phyloP scores from a whole-genome alignment of 2,113 vertebrate species.

The Notarius quadriscutis region DNA sequence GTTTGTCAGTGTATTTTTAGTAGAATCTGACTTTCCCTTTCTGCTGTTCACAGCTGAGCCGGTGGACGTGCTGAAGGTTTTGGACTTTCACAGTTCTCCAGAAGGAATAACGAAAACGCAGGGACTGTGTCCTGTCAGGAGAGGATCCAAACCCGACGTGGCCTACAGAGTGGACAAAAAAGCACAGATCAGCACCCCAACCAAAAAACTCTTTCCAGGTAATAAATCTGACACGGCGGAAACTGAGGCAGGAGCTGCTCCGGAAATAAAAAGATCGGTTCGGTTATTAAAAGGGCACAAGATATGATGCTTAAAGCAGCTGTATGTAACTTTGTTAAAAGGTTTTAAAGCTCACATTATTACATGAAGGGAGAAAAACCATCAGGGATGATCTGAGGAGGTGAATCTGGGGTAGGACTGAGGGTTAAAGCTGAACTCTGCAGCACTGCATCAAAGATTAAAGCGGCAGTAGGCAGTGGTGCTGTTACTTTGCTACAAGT shows the following conservation, averaged over 20 bases:
- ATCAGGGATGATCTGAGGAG: neutral
- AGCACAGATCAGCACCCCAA: constrained; percentile 92
- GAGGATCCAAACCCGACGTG: constrained; percentile 86
- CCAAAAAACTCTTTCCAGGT: constrained; percentile 95
- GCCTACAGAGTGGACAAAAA: constrained; percentile 88
- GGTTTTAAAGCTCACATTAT: neutral
- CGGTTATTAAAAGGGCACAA: neutral
- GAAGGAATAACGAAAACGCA: constrained; percentile 88
- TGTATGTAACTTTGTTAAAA: neutral
- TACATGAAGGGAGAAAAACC: neutral
- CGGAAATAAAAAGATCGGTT: neutral
- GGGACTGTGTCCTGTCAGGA: constrained; percentile 89
- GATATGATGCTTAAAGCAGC: neutral
- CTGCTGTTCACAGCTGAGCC: constrained; percentile 81
- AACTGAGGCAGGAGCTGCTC: too few relatives aligned
- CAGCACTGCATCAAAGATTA: neutral
- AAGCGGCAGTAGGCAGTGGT: neutral
- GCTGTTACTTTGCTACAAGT: neutral
- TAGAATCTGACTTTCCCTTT: neutral
- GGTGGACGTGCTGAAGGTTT: constrained; percentile 90
- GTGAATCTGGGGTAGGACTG: neutral
- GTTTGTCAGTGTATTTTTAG: neutral
- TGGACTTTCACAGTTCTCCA: constrained; percentile 92
- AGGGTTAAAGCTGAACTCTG: neutral
- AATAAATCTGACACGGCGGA: constrained; percentile 34